These are phyloP conservation scores for Automeris io DNA, from an alignment of 2,888 invertebrate genomes.

Conservation along the genomic window DNA sequence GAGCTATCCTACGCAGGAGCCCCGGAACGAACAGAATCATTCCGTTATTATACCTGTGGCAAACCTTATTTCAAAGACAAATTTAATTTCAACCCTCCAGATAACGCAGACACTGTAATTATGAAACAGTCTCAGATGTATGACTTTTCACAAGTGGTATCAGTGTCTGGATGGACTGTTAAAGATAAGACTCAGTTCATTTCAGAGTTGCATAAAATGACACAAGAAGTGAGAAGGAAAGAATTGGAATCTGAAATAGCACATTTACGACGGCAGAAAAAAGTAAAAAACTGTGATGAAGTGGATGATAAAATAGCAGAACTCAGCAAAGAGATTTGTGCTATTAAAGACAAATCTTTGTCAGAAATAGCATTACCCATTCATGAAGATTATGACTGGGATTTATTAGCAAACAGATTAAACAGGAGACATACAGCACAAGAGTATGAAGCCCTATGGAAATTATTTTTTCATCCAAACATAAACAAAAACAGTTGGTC, in stretches of 20 bases:
- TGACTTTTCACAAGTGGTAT: conserved; percentile 62
- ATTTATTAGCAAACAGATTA: conserved; percentile 60
- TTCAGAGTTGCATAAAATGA: conserved; percentile 58
- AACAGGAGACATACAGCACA: conserved; percentile 76
- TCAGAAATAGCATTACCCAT: conserved; percentile 45
- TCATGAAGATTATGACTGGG: conserved; percentile 77
- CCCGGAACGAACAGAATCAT: conserved; percentile 25
- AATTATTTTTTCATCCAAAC: conserved; percentile 81
- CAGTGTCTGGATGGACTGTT: conserved; percentile 73
- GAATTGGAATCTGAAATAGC: conserved; percentile 32
- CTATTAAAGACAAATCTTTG: conserved; percentile 30
- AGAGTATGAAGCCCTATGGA: conserved; percentile 85
- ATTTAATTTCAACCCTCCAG: conserved; percentile 63
- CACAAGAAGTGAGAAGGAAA: conserved; percentile 30
- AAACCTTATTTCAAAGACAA: conserved; percentile 83
- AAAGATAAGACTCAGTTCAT: conserved; percentile 75
- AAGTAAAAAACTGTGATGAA: conserved; percentile 10
- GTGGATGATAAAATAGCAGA: conserved; percentile 22
- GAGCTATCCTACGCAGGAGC: conserved; percentile 20
- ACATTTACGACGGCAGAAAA: conserved; percentile 24
- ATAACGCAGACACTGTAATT: conserved; percentile 78
- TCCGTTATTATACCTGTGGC: conserved; percentile 57
- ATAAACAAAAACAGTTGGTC: conserved; percentile 73
- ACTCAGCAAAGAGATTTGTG: conserved; percentile 28
- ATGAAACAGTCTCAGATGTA: conserved; percentile 49